A percentile compares a stretch with the other conserved stretches of the same genome.
Evolutionary conservation across 2,797 vertebrate genomes (phyloP).

Genomic region (Rhyacichthys aspro): DNA sequence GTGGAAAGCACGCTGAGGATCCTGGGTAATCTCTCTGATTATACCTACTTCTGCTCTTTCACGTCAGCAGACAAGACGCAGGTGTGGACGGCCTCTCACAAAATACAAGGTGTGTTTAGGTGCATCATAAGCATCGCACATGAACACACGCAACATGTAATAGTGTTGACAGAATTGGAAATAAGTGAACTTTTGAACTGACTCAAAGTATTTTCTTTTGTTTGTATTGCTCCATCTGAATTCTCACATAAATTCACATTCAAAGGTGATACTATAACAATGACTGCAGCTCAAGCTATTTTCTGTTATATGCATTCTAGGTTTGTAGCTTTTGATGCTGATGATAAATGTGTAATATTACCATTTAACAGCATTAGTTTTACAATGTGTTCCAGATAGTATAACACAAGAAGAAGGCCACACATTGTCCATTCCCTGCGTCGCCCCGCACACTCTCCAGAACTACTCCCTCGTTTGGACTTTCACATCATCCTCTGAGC

Average conservation of each 20-base stretch:
- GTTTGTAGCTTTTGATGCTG: no score
- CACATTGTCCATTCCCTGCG: slow-evolving; percentile 73
- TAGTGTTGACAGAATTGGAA: no score
- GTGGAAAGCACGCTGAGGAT: slow-evolving; percentile 74
- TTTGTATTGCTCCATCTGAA: no score
- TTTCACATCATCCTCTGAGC: slow-evolving; percentile 60
- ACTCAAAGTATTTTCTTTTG: no score
- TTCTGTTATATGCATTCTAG: no score
- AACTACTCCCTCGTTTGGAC: slow-evolving; percentile 82
- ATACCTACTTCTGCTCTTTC: slow-evolving; percentile 79
- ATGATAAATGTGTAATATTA: no score
- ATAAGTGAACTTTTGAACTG: no score
- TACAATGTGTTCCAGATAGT: slow-evolving; percentile 41
- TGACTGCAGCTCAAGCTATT: no score
- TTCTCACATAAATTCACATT: no score
- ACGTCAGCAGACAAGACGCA: slow-evolving; percentile 75
- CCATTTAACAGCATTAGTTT: no score
- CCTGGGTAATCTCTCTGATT: slow-evolving; percentile 67
- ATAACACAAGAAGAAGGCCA: slow-evolving; percentile 64
- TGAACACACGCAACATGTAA: no score
- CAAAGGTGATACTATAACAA: no score
- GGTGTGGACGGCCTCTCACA: slow-evolving; percentile 78
- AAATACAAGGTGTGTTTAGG: slow-evolving; percentile 72
- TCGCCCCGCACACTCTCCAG: slow-evolving; percentile 63
- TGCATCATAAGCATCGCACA: background rate